phyloP scores from a whole-genome alignment of 1,140 invertebrate genomes.

The Metopolophium dirhodum region DNA sequence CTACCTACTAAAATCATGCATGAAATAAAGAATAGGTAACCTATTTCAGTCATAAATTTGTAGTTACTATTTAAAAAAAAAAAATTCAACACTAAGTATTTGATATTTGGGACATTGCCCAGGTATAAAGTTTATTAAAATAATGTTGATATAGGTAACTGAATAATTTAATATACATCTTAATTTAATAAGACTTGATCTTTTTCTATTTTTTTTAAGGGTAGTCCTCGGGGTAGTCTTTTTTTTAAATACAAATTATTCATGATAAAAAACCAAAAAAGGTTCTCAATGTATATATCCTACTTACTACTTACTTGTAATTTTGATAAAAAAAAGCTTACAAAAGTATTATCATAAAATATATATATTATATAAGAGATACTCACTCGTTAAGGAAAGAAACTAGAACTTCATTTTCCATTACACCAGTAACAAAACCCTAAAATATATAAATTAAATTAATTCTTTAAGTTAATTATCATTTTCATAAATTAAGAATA shows the following conservation, averaged over 20 bases:
- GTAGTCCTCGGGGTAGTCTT: too few species aligned
- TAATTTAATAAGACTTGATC: neutral
- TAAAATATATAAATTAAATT: conserved; percentile 66
- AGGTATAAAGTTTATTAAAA: neutral
- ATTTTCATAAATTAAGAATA: too few species aligned
- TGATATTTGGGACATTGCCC: too few species aligned
- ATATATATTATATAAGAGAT: conserved; percentile 47
- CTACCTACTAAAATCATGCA: too few species aligned
- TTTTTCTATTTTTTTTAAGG: neutral
- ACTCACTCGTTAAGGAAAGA: conserved; percentile 96
- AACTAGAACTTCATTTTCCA: conserved; percentile 88
- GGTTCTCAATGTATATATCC: too few species aligned
- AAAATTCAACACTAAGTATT: too few species aligned
- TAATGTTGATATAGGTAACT: neutral
- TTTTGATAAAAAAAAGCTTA: neutral
- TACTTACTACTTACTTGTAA: neutral
- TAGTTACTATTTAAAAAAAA: too few species aligned
- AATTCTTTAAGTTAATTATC: neutral
- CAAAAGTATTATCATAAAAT: conserved; percentile 24
- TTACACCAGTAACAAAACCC: conserved; percentile 91
- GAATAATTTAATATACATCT: neutral
- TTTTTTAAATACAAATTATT: neutral
- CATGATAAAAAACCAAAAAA: neutral
- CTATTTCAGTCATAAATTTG: too few species aligned
- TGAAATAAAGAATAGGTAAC: too few species aligned